These are phyloP conservation scores for Eupithecia pulchellata DNA, from an alignment of 2,888 invertebrate genomes.

Conservation along the genomic window DNA sequence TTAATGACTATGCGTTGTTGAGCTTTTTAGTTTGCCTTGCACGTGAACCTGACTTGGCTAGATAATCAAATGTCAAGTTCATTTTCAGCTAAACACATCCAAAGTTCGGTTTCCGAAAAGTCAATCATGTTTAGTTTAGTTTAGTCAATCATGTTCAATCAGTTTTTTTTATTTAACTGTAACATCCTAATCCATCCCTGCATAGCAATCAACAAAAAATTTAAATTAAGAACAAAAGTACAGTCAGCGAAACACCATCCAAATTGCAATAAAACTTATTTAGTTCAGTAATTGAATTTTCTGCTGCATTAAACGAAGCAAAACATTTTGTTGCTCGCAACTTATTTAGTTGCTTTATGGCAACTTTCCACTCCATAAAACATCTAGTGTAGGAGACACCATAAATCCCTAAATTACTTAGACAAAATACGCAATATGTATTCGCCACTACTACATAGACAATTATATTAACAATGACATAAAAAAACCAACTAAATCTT, in stretches of 20 bases:
- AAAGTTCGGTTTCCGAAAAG: neutral
- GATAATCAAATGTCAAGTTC: too few species aligned
- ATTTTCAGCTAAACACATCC: too few species aligned
- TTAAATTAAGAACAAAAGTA: neutral
- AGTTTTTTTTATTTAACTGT: neutral
- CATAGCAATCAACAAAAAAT: neutral
- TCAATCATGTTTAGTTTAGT: neutral
- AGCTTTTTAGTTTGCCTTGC: too few species aligned
- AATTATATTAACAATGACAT: too few species aligned
- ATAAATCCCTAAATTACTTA: too few species aligned
- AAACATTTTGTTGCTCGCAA: constrained; percentile 15
- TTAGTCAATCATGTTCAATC: neutral
- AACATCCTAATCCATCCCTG: neutral
- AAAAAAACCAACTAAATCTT: too few species aligned
- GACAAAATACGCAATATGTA: too few species aligned
- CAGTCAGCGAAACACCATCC: constrained; percentile 6
- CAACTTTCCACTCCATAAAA: constrained; percentile 26
- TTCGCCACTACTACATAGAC: too few species aligned
- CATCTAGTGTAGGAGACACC: constrained; percentile 1
- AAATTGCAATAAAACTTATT: constrained; percentile 6
- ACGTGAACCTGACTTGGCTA: too few species aligned
- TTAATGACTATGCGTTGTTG: too few species aligned
- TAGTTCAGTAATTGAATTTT: constrained; percentile 1
- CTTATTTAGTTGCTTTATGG: constrained; percentile 16
- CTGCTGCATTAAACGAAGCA: constrained; percentile 7